Conservation (phyloP, 2,888 invertebrate species). For the Tipula lateralis region DNA sequence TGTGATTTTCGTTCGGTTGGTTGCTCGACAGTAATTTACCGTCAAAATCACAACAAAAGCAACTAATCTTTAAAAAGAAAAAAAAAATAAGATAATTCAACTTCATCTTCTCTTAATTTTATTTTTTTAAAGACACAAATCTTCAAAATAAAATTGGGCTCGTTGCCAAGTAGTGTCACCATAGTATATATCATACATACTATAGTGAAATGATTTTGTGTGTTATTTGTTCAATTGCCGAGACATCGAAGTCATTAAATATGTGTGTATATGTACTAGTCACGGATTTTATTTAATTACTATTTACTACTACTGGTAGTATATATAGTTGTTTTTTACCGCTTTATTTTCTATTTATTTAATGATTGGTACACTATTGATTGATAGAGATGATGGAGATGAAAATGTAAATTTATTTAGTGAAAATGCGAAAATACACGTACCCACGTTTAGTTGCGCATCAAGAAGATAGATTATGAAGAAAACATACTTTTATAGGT, state of each 20-base stretch:
- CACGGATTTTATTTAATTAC: constrained; percentile 1
- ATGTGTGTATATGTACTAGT: neutral
- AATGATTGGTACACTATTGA: neutral
- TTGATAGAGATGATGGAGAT: neutral
- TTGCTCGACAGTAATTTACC: constrained; percentile 24
- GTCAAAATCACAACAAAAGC: neutral
- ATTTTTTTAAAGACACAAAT: constrained; percentile 19
- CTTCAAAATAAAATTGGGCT: constrained; percentile 14
- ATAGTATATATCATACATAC: neutral
- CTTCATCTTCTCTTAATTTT: neutral
- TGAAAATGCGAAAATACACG: neutral
- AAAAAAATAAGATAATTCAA: constrained; percentile 2
- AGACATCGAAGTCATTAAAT: neutral
- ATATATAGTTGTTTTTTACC: neutral
- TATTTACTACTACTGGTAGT: neutral
- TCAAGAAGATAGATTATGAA: neutral
- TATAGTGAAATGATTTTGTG: neutral
- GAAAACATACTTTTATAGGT: neutral
- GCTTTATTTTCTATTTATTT: neutral
- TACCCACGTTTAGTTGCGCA: neutral
- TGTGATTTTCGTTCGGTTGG: neutral
- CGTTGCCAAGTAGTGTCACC: neutral
- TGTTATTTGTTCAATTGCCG: neutral
- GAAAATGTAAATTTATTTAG: neutral
- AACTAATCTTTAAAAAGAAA: neutral